Evolutionary conservation across 2,113 vertebrate species (phyloP), one percentile per base, ranked within the genome.

Genomic region (Perccottus glenii): DNA sequence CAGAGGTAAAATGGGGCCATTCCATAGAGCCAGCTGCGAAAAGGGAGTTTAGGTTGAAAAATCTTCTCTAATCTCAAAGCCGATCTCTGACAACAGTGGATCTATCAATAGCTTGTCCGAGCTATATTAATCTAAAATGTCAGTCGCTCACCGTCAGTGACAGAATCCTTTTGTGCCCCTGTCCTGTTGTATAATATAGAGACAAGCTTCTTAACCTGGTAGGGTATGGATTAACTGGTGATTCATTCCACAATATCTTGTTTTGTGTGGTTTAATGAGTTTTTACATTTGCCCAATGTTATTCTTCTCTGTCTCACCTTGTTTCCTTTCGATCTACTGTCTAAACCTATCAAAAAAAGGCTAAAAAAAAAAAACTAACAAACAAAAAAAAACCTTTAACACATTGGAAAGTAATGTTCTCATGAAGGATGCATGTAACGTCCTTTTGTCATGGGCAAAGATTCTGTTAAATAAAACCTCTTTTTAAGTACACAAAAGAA

Each of bases 401-500:
- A 27, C 19, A 27, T 27, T 27, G 3, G 19, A 27, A 27, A 27
- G 19, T 1, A 27, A 27, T 27, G 19, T 27, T 27, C 19, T 2
- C 3, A 2, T 1, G 19, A 27, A 27, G n/a, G n/a, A 27, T 2
- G 19, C 19, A 27, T 27, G 19, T 27, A 27, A 27, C 19, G 3
- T 27, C 19, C 19, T 27, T 27, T 27, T 27, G 19, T 27, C 19
- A 27, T 27, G 19, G 19, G 19, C 19, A 27, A 27, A 27, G 19
- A 27, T 27, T 27, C 19, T 3, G 19, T 27, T 27, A 27, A 27
- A 27, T 27, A 27, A 27, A 27, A 27, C 19, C 19, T 27, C 19
- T 27, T 27, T 27, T 27, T 43, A 76, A 74, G 15, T 10, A 51
- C 44, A 83, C 76, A 12, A 78, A 43, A 60, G 56, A 66, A 63